A percentile compares a stretch with the other conserved stretches of the same genome.
phyloP scores from a whole-genome alignment of 2,888 invertebrate genomes.

The Ectemnius lituratus region DNA sequence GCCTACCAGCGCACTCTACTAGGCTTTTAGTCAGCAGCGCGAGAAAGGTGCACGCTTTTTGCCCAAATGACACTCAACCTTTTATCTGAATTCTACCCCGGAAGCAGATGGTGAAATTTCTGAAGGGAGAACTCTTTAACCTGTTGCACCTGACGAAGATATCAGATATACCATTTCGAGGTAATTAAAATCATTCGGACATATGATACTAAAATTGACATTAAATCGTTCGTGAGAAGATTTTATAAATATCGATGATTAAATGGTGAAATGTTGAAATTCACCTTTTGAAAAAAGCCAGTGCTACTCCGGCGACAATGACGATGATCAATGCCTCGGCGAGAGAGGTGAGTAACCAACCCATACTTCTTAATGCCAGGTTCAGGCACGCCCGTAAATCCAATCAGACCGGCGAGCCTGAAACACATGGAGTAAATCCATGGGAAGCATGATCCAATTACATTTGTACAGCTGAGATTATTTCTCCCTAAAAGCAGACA shows the following conservation, averaged over 20 bases:
- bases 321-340: slow-evolving; percentile 67
- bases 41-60: too few species aligned
- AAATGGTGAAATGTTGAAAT: slow-evolving; percentile 27
- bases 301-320: slow-evolving; percentile 65
- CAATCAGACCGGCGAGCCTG: slow-evolving; percentile 54
- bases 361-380: slow-evolving; percentile 63
- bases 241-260: too few species aligned
- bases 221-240: too few species aligned
- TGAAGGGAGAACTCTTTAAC: slow-evolving; percentile 50
- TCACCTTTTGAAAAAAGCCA: slow-evolving; percentile 71
- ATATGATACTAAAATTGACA: too few species aligned
- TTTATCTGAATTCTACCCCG: neutral
- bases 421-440: slow-evolving; percentile 39
- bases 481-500: too few species aligned
- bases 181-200: too few species aligned
- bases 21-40: too few species aligned
- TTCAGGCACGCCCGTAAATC: slow-evolving; percentile 53
- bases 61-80: too few species aligned
- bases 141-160: slow-evolving; percentile 52
- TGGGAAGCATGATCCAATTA: too few species aligned
- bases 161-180: neutral
- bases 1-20: too few species aligned
- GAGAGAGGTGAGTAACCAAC: slow-evolving; percentile 71
- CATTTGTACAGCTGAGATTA: too few species aligned
- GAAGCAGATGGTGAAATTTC: slow-evolving; percentile 50